phyloP scores from a whole-genome alignment of 2,888 invertebrate genomes.

The Oligia fasciuncula region DNA sequence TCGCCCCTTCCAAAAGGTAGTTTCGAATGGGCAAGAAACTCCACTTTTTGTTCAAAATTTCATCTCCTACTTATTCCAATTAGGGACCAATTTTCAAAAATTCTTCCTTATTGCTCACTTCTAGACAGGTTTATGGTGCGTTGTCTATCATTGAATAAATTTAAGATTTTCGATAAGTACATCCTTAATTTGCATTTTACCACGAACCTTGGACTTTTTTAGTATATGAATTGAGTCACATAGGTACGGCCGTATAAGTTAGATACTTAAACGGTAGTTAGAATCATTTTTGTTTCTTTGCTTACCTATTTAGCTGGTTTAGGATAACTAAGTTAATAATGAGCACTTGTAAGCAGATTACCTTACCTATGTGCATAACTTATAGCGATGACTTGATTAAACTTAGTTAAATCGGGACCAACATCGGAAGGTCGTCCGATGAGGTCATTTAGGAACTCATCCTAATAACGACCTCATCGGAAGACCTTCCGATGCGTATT shows the following conservation, averaged over 20 bases:
- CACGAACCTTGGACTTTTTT: background rate
- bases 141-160: background rate
- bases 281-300: background rate
- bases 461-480: constrained; percentile 32
- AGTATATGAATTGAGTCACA: background rate
- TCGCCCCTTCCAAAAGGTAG: background rate
- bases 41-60: background rate
- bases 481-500: constrained; percentile 27
- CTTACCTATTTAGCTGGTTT: background rate
- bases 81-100: background rate
- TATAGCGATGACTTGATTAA: background rate
- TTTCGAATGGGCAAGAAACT: background rate
- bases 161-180: background rate
- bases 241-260: background rate
- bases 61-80: background rate
- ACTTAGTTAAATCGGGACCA: constrained; percentile 1
- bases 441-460: background rate
- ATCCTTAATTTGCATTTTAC: background rate
- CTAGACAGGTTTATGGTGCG: background rate
- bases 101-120: background rate
- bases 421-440: background rate
- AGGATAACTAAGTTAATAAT: background rate
- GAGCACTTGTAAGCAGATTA: background rate
- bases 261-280: background rate
- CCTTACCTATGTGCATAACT: background rate